phyloP scores from a whole-genome alignment of 2,797 vertebrate genomes.

The Gallirallus australis region DNA sequence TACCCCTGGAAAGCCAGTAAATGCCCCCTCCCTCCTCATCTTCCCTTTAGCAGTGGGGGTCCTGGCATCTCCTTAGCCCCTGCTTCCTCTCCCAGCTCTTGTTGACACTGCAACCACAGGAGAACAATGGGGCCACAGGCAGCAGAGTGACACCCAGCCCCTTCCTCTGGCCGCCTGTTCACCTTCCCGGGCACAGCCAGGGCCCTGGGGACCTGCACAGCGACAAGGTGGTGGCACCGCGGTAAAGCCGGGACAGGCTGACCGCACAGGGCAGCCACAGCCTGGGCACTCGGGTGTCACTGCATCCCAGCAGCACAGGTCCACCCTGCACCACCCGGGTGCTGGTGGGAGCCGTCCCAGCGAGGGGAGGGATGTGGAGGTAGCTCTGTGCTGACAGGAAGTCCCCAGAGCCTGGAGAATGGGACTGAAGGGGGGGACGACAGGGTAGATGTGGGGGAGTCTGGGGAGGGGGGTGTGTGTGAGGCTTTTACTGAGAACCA shows the following conservation, averaged over 20 bases:
- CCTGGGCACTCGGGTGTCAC: neutral
- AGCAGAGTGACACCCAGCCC: neutral
- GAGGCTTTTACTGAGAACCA: neutral
- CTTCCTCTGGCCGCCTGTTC: neutral
- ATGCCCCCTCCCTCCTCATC: constrained; percentile 10
- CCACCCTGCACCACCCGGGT: accelerated
- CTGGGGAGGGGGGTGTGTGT: neutral
- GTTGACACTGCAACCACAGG: neutral
- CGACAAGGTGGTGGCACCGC: accelerated
- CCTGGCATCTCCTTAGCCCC: constrained; percentile 12
- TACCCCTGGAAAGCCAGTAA: neutral
- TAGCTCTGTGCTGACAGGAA: neutral
- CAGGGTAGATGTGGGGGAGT: neutral
- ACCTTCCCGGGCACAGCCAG: neutral
- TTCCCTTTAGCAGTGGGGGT: neutral
- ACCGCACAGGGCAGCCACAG: neutral
- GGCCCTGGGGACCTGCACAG: accelerated
- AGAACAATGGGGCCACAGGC: constrained; percentile 23
- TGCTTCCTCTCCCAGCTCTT: constrained; percentile 6
- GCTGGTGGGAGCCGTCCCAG: neutral
- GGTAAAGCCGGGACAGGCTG: accelerated
- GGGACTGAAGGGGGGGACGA: neutral
- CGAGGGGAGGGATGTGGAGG: neutral
- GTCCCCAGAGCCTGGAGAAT: neutral
- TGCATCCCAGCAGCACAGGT: accelerated